These are phyloP conservation scores for Acanthosepion pharaonis DNA, from an alignment of 2,888 invertebrate genomes.

Conservation along the genomic window DNA sequence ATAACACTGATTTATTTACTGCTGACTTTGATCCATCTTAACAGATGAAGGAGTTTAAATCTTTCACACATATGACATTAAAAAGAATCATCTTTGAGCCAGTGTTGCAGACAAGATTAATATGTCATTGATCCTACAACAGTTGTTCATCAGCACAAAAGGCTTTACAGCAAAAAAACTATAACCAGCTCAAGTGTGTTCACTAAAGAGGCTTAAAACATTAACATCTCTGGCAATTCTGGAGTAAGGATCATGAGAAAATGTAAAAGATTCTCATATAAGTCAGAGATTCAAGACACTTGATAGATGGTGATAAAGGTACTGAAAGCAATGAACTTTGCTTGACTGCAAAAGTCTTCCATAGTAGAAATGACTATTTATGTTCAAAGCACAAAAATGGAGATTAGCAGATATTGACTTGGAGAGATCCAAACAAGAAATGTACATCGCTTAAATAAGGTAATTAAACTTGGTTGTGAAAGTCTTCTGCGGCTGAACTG, in stretches of 20 bases:
- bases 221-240: background rate
- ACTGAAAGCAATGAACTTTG: no score
- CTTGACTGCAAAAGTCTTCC: no score
- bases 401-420: no score
- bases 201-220: constrained; percentile 11
- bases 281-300: no score
- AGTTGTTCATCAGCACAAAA: background rate
- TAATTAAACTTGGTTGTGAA: no score
- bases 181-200: background rate
- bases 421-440: no score
- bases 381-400: no score
- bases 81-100: background rate
- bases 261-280: background rate
- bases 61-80: background rate
- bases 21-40: background rate
- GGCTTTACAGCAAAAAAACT: background rate
- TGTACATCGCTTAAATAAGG: no score
- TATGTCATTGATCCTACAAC: background rate
- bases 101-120: constrained; percentile 33
- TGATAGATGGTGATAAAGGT: no score
- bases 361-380: no score
- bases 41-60: background rate
- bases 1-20: no score
- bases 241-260: background rate
- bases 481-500: no score